Conservation (phyloP, 2,888 invertebrate genomes). For the Agriopis leucophaearia region DNA sequence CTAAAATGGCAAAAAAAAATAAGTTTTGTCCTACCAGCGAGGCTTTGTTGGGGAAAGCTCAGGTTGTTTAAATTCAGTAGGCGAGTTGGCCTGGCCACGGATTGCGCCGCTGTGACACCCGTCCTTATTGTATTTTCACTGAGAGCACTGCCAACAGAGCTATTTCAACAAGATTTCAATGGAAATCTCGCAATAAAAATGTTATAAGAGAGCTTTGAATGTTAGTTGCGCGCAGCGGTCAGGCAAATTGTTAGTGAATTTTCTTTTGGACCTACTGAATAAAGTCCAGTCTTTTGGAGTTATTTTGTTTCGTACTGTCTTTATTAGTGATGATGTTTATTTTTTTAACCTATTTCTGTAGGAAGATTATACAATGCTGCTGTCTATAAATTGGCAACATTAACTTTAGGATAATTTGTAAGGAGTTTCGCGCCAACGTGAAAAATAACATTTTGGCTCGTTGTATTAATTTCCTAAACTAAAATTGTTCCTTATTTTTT, state of each 20-base stretch:
- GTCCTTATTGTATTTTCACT: conserved; percentile 68
- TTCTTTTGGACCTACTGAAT: conserved; percentile 5
- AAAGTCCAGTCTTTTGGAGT: background rate
- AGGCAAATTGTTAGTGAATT: conserved; percentile 13
- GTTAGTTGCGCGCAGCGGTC: conserved; percentile 1
- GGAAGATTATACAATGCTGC: too few species aligned
- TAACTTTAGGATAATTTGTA: too few species aligned
- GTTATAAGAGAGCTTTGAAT: conserved; percentile 45
- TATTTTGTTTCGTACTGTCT: background rate
- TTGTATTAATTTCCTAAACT: too few species aligned
- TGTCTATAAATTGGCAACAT: too few species aligned
- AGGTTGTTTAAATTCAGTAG: conserved; percentile 65
- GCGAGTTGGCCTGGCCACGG: conserved; percentile 54
- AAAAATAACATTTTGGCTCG: too few species aligned
- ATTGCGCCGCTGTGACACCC: conserved; percentile 56
- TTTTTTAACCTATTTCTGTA: too few species aligned
- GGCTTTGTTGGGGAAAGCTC: conserved; percentile 19
- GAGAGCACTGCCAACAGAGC: conserved; percentile 47
- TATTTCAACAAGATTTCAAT: conserved; percentile 51
- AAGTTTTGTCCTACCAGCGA: background rate
- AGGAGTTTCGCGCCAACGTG: too few species aligned
- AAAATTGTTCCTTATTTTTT: too few species aligned
- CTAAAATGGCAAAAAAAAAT: conserved; percentile 32
- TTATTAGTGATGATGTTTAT: too few species aligned
- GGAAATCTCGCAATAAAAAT: conserved; percentile 45